Conservation (phyloP, 1,140 invertebrate species). For the Choristoneura fumiferana region DNA sequence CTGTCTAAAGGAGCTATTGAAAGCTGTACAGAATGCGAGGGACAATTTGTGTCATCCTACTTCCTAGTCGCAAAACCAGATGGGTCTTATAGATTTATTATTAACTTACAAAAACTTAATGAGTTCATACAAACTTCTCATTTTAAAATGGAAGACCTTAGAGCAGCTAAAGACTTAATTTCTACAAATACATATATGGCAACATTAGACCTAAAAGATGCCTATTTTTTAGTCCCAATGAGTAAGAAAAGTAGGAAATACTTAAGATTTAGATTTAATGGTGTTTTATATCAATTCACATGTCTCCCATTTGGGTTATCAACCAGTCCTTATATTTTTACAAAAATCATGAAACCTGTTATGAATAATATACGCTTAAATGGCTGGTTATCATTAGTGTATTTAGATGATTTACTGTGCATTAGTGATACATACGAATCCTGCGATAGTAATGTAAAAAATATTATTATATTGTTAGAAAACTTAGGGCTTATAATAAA, state of each 20-base stretch:
- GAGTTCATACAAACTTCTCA: constrained; percentile 33
- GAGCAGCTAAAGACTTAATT: constrained; percentile 31
- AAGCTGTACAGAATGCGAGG: constrained; percentile 6
- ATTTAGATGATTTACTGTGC: constrained; percentile 20
- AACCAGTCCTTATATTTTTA: constrained; percentile 41
- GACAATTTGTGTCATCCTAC: constrained; percentile 16
- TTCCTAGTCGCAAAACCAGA: constrained; percentile 35
- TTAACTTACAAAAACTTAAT: constrained; percentile 42
- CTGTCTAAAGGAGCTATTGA: constrained; percentile 15
- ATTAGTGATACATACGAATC: constrained; percentile 3
- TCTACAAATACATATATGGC: constrained; percentile 26
- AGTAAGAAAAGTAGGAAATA: constrained; percentile 28
- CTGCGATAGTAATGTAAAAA: constrained; percentile 15
- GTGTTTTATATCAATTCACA: constrained; percentile 29
- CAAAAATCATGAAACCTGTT: constrained; percentile 42
- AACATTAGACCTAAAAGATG: constrained; percentile 23
- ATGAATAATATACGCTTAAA: constrained; percentile 15
- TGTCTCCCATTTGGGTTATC: constrained; percentile 42
- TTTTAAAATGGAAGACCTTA: constrained; percentile 42
- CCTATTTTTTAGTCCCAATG: constrained; percentile 19
- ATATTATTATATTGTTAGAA: constrained; percentile 1
- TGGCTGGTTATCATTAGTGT: constrained; percentile 18
- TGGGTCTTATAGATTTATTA: constrained; percentile 35
- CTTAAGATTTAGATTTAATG: constrained; percentile 31
- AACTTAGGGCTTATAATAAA: constrained; percentile 7